Base-by-base conservation (phyloP, 2,113 vertebrate species). In the Gadus chalcogrammus region DNA sequence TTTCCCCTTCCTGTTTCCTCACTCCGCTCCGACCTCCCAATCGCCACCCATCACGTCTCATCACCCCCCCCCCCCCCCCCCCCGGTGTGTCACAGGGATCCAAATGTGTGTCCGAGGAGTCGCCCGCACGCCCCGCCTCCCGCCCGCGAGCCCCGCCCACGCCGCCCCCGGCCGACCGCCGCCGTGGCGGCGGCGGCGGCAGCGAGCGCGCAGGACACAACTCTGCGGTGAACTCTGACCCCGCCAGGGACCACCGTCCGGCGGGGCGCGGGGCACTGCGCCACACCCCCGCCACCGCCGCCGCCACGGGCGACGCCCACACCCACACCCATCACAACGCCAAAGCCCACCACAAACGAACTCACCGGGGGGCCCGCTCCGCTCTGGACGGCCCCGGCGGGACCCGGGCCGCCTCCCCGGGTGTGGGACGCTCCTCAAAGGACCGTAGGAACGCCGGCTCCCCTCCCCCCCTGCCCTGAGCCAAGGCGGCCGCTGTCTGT, bases 51-150 rank as follows among this genome's bases (percentile, higher is more conserved):
- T 17, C n/a, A n/a, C 17, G 59, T 18, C 68, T 15, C 59, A 2
- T 11, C 16, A 17, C 17, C 78, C 69, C 71, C n/a, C 56, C 15
- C 16, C 62, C 4, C 18, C 35, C 4, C 52, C 64, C 35, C 65
- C 22, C 15, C 78, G 88, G 86, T 90, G 86, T 72, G 84, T 85
- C 16, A 48, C 82, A 88, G 78, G 89, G 88, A 75, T 76, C 84
- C 62, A 88, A 89, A 83, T 88, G 79, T 62, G 71, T 89, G 67
- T 75, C 87, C 75, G 89, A 90, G 77, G 42, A 48, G 42, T 48
- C 73, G 70, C 61, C 61, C 82, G 12, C 80, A 81, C 35, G 35
- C 17, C 67, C 48, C 38, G 27, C 79, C 76, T 1, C 35, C 68
- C 0, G 52, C 53, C 52, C 42, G 9, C 42, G 6, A 12, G 42